Evolutionary conservation across 2,888 invertebrate species (phyloP).

Genomic region (Lampropteryx suffumata): DNA sequence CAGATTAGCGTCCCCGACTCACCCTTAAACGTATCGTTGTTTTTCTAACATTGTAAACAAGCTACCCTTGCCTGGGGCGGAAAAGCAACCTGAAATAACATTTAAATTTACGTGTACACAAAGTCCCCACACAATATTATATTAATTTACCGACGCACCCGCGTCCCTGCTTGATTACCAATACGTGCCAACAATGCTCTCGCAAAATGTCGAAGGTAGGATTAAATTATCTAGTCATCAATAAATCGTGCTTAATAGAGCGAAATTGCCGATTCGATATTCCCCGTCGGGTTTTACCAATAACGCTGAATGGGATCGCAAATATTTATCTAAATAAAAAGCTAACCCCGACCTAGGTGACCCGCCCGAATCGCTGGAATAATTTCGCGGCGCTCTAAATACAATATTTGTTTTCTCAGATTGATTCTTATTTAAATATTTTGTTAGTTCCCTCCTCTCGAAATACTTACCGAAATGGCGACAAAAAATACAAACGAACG

Average conservation of each 20-base stretch:
- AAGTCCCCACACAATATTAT: conserved; percentile 30
- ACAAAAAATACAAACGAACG: conserved; percentile 59
- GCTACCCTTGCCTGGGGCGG: conserved; percentile 42
- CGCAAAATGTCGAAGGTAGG: conserved; percentile 27
- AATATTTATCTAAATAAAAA: conserved; percentile 23
- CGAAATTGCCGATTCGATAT: conserved; percentile 26
- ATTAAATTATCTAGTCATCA: conserved; percentile 32
- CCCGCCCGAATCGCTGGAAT: conserved; percentile 21
- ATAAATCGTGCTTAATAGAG: conserved; percentile 29
- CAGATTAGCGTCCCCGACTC: conserved; percentile 66
- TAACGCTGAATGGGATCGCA: conserved; percentile 26
- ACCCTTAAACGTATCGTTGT: conserved; percentile 63
- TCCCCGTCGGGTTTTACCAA: conserved; percentile 18
- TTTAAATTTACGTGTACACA: conserved; percentile 43
- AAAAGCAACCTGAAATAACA: conserved; percentile 56
- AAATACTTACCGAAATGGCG: conserved; percentile 24
- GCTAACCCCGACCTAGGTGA: conserved; percentile 23
- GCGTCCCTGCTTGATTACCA: conserved; percentile 30
- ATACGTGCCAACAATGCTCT: conserved; percentile 27
- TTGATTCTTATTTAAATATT: conserved; percentile 34
- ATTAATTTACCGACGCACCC: conserved; percentile 32
- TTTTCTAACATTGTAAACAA: conserved; percentile 69
- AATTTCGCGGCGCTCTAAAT: conserved; percentile 23
- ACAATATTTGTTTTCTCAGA: conserved; percentile 27
- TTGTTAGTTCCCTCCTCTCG: conserved; percentile 12